Conservation (phyloP, 2,888 invertebrate species). For the Nomada fucata region DNA sequence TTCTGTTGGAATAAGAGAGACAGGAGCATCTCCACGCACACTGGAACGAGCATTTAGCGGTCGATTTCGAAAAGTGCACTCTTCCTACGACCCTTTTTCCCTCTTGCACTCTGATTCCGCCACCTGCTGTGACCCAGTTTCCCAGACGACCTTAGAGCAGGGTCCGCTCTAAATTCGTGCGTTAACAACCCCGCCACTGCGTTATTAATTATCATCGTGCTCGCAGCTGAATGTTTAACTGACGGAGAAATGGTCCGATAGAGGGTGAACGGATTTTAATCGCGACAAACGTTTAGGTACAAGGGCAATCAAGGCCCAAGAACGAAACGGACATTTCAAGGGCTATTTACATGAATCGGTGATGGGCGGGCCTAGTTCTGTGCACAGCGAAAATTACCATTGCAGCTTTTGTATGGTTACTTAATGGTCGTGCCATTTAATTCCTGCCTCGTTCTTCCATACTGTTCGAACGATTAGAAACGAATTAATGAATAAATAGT, state of each 20-base stretch:
- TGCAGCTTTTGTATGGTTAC: too few species aligned
- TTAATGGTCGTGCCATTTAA: too few species aligned
- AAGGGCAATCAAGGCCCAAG: neutral
- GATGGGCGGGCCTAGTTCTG: too few species aligned
- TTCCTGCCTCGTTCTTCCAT: too few species aligned
- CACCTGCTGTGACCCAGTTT: slow-evolving; percentile 62
- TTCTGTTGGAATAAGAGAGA: neutral
- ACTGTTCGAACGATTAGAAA: too few species aligned
- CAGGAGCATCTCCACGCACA: slow-evolving; percentile 14
- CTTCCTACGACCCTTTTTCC: slow-evolving; percentile 31
- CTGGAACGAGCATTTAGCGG: slow-evolving; percentile 46
- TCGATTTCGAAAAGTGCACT: slow-evolving; percentile 62
- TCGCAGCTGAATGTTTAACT: slow-evolving; percentile 1
- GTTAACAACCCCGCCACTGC: slow-evolving; percentile 36
- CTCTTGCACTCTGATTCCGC: slow-evolving; percentile 18
- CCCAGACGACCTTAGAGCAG: slow-evolving; percentile 46
- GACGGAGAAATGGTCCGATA: neutral
- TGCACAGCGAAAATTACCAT: too few species aligned
- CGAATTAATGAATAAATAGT: too few species aligned
- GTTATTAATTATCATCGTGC: slow-evolving; percentile 45
- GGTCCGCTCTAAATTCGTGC: slow-evolving; percentile 58
- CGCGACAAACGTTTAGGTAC: neutral
- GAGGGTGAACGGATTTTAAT: neutral
- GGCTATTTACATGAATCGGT: too few species aligned
- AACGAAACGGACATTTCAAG: neutral